Evolutionary conservation across 2,797 vertebrate genomes (phyloP).

Genomic region (Mormyrops attenuatus): DNA sequence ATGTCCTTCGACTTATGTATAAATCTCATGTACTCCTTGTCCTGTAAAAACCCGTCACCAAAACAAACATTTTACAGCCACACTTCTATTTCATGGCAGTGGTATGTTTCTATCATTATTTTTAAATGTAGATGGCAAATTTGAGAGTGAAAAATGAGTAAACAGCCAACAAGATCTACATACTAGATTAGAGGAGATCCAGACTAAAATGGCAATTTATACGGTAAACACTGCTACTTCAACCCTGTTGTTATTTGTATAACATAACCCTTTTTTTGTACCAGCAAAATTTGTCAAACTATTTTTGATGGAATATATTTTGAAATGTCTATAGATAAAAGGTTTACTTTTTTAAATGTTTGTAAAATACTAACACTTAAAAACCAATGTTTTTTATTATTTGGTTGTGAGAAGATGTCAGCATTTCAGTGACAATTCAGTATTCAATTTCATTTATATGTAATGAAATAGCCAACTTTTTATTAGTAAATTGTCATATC

Average conservation of each 20-base stretch:
- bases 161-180: not conserved
- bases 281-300: slow-evolving; percentile 71
- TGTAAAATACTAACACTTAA: slow-evolving; percentile 71
- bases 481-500: slow-evolving; percentile 6
- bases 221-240: slow-evolving; percentile 48
- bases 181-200: slow-evolving; percentile 23
- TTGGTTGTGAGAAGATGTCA: slow-evolving; percentile 50
- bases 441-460: slow-evolving; percentile 43
- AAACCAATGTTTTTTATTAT: slow-evolving; percentile 41
- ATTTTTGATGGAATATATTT: slow-evolving; percentile 84
- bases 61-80: slow-evolving; percentile 21
- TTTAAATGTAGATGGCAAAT: not conserved
- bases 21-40: slow-evolving; percentile 35
- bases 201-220: slow-evolving; percentile 44
- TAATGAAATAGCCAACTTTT: slow-evolving; percentile 29
- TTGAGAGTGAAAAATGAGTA: slow-evolving; percentile 29
- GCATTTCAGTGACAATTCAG: slow-evolving; percentile 53
- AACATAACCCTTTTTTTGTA: slow-evolving; percentile 66
- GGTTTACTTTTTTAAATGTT: slow-evolving; percentile 77
- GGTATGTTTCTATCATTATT: slow-evolving; percentile 3
- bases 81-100: slow-evolving; percentile 45
- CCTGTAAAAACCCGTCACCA: slow-evolving; percentile 37
- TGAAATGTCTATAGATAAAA: slow-evolving; percentile 72
- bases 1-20: slow-evolving; percentile 29
- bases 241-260: slow-evolving; percentile 57